Evolutionary conservation across 2,113 vertebrate species (phyloP).

Genomic region (Otus sunia): DNA sequence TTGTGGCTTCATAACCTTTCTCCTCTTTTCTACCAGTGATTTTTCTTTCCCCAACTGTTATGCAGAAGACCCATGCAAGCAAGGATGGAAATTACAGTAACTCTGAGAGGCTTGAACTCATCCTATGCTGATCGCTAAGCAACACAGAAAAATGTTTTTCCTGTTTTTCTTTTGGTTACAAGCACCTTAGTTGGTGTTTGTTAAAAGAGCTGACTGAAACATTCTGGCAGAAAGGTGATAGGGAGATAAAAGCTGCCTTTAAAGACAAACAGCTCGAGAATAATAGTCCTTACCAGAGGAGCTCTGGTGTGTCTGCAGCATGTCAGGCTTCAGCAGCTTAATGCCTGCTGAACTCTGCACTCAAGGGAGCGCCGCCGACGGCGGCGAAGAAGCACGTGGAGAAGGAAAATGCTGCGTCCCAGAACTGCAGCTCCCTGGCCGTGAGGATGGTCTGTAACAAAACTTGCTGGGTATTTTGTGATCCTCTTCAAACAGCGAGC

Average conservation of each 20-base stretch:
- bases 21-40: neutral
- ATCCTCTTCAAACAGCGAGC: rapidly evolving
- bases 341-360: neutral
- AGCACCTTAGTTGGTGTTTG: conserved; percentile 20
- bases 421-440: rapidly evolving
- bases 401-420: neutral
- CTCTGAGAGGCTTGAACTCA: neutral
- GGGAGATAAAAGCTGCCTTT: conserved; percentile 31
- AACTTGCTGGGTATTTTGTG: rapidly evolving
- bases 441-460: neutral
- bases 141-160: conserved; percentile 30
- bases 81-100: neutral
- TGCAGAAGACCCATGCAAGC: neutral
- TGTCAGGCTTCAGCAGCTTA: neutral
- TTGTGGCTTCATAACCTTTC: neutral
- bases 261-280: conserved; percentile 21
- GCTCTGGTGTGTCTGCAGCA: neutral
- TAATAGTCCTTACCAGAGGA: neutral
- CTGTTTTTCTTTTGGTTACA: conserved; percentile 18
- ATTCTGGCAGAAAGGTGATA: conserved; percentile 35
- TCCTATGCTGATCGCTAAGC: neutral
- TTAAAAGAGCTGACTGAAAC: conserved; percentile 31
- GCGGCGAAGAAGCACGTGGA: neutral
- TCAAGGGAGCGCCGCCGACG: rapidly evolving
- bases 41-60: neutral